A percentile compares a stretch with the other conserved stretches of the same genome.
These are phyloP conservation scores for Halichoeres trimaculatus DNA, from an alignment of 2,113 vertebrate genomes.

Conservation along the genomic window DNA sequence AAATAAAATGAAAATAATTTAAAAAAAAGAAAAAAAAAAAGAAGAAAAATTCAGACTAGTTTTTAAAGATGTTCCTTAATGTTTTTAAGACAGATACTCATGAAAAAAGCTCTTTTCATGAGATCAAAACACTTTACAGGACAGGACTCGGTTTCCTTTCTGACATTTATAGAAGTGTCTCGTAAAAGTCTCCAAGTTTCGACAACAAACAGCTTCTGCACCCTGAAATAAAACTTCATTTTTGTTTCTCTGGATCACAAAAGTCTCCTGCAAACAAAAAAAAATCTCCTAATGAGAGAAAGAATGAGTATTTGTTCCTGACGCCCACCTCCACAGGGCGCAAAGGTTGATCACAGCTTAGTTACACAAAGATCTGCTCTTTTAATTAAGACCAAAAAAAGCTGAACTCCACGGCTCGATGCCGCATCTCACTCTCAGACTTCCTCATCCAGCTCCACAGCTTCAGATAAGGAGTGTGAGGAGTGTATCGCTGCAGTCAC, in stretches of 20 bases:
- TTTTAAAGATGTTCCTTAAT: background rate
- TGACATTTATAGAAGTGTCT: background rate
- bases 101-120: background rate
- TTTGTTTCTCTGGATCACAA: background rate
- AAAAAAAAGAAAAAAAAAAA: too few species aligned
- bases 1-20: too few species aligned
- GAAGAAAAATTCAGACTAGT: too few species aligned
- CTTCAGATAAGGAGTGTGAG: slow-evolving; percentile 9
- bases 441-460: slow-evolving; percentile 1
- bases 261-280: background rate
- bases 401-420: slow-evolving; percentile 1
- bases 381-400: slow-evolving; percentile 30
- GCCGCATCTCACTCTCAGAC: background rate
- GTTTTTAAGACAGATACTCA: background rate
- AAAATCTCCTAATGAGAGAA: slow-evolving; percentile 18
- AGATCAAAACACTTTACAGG: background rate
- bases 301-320: background rate
- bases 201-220: background rate
- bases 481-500: slow-evolving; percentile 18
- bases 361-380: background rate
- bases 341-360: background rate
- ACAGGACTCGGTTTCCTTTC: background rate
- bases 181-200: background rate
- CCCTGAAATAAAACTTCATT: background rate
- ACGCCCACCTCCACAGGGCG: slow-evolving; percentile 12